phyloP scores from a whole-genome alignment of 1,140 invertebrate genomes.

The Drosophila watanabei region DNA sequence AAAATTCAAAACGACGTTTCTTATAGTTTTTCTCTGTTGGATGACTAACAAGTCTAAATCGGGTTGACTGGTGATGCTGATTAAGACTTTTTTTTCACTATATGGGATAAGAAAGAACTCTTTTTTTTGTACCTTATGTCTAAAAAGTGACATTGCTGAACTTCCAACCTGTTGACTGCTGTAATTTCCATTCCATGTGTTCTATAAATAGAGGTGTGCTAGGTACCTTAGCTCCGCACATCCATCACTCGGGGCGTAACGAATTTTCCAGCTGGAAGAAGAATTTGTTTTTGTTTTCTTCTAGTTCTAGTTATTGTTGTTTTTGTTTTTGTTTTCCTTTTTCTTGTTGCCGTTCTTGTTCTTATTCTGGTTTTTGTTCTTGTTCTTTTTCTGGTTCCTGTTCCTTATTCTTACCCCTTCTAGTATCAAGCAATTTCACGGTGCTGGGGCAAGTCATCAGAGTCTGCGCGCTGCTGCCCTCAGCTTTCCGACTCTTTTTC shows the following conservation, averaged over 20 bases:
- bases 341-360: neutral
- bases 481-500: constrained; percentile 39
- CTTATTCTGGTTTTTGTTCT: neutral
- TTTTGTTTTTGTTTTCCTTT: neutral
- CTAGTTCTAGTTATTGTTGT: neutral
- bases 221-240: neutral
- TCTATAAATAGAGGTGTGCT: constrained; percentile 35
- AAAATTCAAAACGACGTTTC: neutral
- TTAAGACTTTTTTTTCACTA: neutral
- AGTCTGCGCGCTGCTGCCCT: constrained; percentile 48
- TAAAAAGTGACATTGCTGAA: constrained; percentile 3
- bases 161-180: constrained; percentile 29
- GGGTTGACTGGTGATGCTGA: neutral
- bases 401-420: constrained; percentile 7
- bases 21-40: too few species aligned
- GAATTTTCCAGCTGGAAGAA: constrained; percentile 47
- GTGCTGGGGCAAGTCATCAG: constrained; percentile 43
- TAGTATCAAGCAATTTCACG: constrained; percentile 16
- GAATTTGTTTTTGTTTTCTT: constrained; percentile 26
- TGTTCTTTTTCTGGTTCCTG: neutral
- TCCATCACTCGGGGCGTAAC: constrained; percentile 57
- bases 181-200: constrained; percentile 29
- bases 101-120: neutral
- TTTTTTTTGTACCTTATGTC: neutral
- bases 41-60: neutral